Conservation (phyloP, 2,888 invertebrate species). For the Harmothoe impar region DNA sequence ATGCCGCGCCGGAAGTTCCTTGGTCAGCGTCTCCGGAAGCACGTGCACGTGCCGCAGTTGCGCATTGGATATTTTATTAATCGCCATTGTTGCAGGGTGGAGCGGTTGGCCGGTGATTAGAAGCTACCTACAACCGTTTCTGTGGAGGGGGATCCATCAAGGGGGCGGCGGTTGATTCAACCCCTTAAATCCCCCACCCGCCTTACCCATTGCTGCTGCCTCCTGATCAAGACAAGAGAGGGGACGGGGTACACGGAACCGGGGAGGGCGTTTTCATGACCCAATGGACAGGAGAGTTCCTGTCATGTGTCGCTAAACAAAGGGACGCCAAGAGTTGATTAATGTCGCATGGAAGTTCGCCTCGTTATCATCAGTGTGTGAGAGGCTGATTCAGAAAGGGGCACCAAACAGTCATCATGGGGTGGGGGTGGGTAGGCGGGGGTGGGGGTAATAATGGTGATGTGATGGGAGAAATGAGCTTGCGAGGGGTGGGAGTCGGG, state of each 20-base stretch:
- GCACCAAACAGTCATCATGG: background rate
- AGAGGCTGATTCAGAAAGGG: slow-evolving; percentile 36
- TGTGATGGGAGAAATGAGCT: too few species aligned
- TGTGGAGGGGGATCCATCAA: background rate
- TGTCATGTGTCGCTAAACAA: slow-evolving; percentile 48
- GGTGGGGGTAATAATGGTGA: background rate
- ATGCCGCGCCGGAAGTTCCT: too few species aligned
- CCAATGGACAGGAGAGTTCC: slow-evolving; percentile 38
- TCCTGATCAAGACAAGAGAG: background rate
- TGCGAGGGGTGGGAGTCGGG: too few species aligned
- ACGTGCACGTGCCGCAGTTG: slow-evolving; percentile 8
- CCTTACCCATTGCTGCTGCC: background rate
- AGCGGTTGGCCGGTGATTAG: slow-evolving; percentile 19
- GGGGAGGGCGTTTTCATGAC: slow-evolving; percentile 27
- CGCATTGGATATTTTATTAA: slow-evolving; percentile 25
- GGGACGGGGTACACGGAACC: background rate
- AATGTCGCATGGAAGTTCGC: slow-evolving; percentile 24
- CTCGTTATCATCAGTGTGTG: background rate
- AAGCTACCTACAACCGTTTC: background rate
- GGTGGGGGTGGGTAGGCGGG: slow-evolving; percentile 24
- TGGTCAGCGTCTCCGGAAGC: background rate
- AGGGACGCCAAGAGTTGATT: slow-evolving; percentile 32
- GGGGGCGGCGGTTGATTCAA: background rate
- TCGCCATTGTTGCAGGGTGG: background rate
- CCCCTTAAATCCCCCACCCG: background rate